Evolutionary conservation across 2,113 vertebrate genomes (phyloP), one percentile per base, ranked within the genome.

Genomic region (Amia ocellicauda): DNA sequence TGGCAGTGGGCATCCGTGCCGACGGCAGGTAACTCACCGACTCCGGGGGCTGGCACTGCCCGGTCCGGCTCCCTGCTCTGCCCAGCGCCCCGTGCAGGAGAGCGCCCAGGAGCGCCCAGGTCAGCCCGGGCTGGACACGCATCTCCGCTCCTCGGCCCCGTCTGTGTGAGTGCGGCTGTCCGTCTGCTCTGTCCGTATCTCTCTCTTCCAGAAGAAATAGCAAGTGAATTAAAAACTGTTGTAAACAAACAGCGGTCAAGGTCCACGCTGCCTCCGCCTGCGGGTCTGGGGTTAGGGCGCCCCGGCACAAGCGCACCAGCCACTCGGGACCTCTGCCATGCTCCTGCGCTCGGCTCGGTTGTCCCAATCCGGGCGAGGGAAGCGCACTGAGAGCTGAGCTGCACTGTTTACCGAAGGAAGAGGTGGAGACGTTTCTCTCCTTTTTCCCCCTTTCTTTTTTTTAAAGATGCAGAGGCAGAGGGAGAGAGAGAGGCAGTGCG

Each of bases 1-100:
- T n/a, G 31, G 31, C 31, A 36, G 31, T 36, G 31, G 11, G 31
- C 31, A 36, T 36, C 31, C 5, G 31, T 5, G 5, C 31, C 31
- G 31, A 36, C n/a, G n/a, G n/a, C 31, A 36, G 31, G 31, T 7
- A 45, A 78, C 88, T 92, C 78, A 92, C 91, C 89, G 84, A 79
- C 72, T 78, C 78, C 14, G 89, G 89, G 60, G 80, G 54, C 73
- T 85, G 86, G 74, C 90, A 91, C 63, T 83, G 84, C 76, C 71
- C 84, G 54, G 86, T 80, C 80, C 83, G 78, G 70, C 70, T 82
- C 61, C 69, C 76, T 64, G 83, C 82, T 84, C 79, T 77, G 81
- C 87, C 75, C 70, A 84, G 80, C 70, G 69, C 87, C 23, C 78
- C 54, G 55, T 86, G 88, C 75, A 90, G 74, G 55, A 87, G 65